These are phyloP conservation scores for Mobula hypostoma DNA, from an alignment of 2,113 vertebrate genomes.

Conservation along the genomic window DNA sequence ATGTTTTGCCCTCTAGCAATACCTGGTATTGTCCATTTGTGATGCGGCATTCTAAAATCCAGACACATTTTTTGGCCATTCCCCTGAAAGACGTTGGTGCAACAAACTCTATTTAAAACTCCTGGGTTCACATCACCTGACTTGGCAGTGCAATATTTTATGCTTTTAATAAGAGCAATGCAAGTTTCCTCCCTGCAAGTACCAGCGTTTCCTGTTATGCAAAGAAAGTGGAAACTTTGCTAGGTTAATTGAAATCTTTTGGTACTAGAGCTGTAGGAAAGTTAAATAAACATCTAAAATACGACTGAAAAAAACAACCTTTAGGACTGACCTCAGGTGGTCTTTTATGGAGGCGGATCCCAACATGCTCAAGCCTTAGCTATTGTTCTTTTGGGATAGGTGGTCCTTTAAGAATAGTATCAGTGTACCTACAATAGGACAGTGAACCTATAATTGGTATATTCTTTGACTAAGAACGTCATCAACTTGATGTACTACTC, in stretches of 20 bases:
- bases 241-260: conserved; percentile 27
- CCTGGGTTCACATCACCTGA: too few species aligned
- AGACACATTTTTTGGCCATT: not conserved
- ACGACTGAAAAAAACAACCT: conserved; percentile 22
- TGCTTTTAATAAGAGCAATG: not conserved
- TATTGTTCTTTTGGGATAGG: conserved; percentile 35
- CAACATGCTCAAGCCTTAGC: not conserved
- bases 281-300: conserved; percentile 25
- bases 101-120: not conserved
- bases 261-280: not conserved
- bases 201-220: not conserved
- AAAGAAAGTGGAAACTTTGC: not conserved
- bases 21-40: not conserved
- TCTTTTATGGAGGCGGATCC: conserved; percentile 13
- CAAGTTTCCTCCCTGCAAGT: not conserved
- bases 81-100: not conserved
- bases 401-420: conserved; percentile 37
- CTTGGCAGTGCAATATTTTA: not conserved
- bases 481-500: conserved; percentile 36
- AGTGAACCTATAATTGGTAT: conserved; percentile 36
- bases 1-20: not conserved
- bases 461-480: conserved; percentile 37
- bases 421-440: conserved; percentile 35
- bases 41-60: not conserved
- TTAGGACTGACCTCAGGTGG: conserved; percentile 33